A percentile compares a stretch with the other conserved stretches of the same genome.
Conservation (phyloP, 2,888 invertebrate species). For the Aphidius colemani region DNA sequence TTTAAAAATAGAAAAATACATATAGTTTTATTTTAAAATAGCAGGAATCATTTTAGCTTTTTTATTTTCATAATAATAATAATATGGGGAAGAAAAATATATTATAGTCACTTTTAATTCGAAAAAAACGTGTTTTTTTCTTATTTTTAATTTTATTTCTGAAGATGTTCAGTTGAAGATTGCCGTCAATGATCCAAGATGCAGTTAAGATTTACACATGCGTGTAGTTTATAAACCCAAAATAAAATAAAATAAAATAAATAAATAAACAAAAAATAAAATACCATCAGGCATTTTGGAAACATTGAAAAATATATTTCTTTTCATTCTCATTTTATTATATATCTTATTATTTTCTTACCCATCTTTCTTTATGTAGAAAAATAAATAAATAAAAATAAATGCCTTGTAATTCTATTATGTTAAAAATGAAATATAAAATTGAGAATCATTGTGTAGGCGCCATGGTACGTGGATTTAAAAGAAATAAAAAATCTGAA, state of each 20-base stretch:
- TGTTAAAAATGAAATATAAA: constrained; percentile 22
- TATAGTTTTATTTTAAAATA: background rate
- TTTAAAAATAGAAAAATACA: background rate
- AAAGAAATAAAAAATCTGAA: constrained; percentile 8
- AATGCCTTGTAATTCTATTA: constrained; percentile 12
- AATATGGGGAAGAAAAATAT: too few relatives aligned
- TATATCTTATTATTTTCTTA: constrained; percentile 20
- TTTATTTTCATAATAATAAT: background rate
- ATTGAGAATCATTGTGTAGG: constrained; percentile 29
- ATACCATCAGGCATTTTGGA: too few relatives aligned
- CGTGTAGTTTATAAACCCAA: background rate
- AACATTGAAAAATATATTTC: constrained; percentile 17
- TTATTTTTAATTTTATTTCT: constrained; percentile 2
- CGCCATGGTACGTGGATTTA: constrained; percentile 24
- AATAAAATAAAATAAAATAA: too few relatives aligned
- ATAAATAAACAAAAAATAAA: too few relatives aligned
- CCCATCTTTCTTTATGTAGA: background rate
- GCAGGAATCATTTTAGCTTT: background rate
- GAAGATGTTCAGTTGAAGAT: constrained; percentile 23
- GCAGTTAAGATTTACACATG: constrained; percentile 23
- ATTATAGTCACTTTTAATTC: background rate
- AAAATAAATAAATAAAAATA: background rate
- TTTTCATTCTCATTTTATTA: constrained; percentile 24
- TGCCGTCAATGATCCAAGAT: constrained; percentile 32
- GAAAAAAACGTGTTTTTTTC: constrained; percentile 10